Conservation (phyloP, 1,140 invertebrate genomes). For the Spodoptera litura region DNA sequence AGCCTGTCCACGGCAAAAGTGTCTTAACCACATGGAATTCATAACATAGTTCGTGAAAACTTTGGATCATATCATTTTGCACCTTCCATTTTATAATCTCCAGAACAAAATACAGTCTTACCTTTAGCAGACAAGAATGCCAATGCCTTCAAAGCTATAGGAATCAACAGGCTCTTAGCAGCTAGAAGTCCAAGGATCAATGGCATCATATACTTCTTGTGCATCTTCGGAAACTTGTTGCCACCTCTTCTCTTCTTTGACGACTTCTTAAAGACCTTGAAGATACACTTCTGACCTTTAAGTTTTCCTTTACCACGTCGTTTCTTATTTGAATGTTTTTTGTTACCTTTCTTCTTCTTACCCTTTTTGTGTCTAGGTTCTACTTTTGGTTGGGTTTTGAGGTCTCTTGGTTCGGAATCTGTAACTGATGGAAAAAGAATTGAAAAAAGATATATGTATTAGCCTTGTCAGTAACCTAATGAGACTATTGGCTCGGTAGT, state of each 20-base stretch:
- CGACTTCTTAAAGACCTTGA: constrained; percentile 65
- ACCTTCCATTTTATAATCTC: too few relatives aligned
- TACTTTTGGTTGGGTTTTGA: constrained; percentile 34
- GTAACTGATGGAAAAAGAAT: background rate
- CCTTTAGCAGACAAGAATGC: constrained; percentile 87
- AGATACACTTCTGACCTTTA: constrained; percentile 66
- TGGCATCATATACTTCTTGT: constrained; percentile 86
- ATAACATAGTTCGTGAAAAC: too few relatives aligned
- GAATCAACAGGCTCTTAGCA: constrained; percentile 88
- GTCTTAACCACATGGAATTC: too few relatives aligned
- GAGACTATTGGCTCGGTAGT: too few relatives aligned
- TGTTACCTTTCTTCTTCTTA: constrained; percentile 47
- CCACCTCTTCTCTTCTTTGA: constrained; percentile 60
- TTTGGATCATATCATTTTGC: too few relatives aligned
- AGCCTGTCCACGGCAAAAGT: too few relatives aligned
- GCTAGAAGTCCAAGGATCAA: constrained; percentile 87
- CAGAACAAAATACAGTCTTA: constrained; percentile 48
- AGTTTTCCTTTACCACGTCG: constrained; percentile 56
- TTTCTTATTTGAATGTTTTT: constrained; percentile 51
- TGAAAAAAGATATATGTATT: background rate
- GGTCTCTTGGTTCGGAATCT: constrained; percentile 38
- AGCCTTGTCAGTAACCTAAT: background rate
- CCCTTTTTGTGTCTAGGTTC: constrained; percentile 37
- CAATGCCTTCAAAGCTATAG: constrained; percentile 88
- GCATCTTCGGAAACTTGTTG: constrained; percentile 52